Conservation (phyloP, 2,113 vertebrate genomes). For the Pteruthius melanotis region DNA sequence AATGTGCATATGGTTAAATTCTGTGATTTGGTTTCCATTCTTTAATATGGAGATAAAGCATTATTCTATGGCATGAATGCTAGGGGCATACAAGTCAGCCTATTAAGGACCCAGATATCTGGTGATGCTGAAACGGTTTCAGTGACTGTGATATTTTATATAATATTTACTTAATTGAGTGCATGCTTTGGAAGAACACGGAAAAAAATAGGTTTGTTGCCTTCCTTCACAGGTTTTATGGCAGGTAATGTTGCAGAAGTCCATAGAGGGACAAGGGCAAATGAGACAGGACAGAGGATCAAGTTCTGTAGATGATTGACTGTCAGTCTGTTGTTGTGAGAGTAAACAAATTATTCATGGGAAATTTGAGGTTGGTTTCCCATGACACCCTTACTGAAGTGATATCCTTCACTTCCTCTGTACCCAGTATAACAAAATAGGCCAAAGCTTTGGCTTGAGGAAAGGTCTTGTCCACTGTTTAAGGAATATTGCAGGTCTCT, state of each 20-base stretch:
- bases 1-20: neutral
- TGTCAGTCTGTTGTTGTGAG: neutral
- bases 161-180: neutral
- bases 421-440: neutral
- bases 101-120: neutral
- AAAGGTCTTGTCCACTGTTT: neutral
- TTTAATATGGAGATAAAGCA: neutral
- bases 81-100: neutral
- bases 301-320: neutral
- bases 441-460: neutral
- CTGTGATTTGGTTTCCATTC: neutral
- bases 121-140: neutral
- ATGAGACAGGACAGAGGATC: neutral
- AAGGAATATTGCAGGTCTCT: neutral
- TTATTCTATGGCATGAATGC: neutral
- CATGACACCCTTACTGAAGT: neutral
- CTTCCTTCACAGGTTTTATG: neutral
- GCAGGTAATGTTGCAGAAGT: neutral
- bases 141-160: neutral
- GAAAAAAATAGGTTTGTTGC: neutral
- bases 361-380: neutral
- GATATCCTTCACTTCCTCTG: neutral
- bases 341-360: constrained; percentile 24
- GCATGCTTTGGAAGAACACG: neutral
- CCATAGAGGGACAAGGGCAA: neutral